These are phyloP conservation scores for Pangasius larnaudii DNA, from an alignment of 2,797 vertebrate genomes.

Conservation along the genomic window DNA sequence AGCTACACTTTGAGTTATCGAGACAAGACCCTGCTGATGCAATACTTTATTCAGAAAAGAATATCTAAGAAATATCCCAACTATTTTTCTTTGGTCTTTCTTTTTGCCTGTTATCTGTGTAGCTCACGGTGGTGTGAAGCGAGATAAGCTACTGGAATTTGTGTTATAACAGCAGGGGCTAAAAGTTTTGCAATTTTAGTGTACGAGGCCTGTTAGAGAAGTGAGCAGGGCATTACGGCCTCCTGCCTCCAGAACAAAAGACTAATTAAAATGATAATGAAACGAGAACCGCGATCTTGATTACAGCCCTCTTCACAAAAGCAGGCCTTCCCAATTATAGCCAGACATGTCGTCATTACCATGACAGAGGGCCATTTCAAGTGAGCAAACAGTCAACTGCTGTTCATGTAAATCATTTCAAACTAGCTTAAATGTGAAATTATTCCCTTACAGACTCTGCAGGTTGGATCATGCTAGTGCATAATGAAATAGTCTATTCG, in stretches of 20 bases:
- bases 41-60: background rate
- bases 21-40: background rate
- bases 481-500: conserved; percentile 1
- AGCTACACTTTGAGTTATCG: background rate
- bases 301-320: conserved; percentile 37
- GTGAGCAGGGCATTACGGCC: conserved; percentile 27
- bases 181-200: background rate
- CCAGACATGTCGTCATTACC: conserved; percentile 41
- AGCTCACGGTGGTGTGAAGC: background rate
- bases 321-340: conserved; percentile 36
- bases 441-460: background rate
- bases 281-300: conserved; percentile 30
- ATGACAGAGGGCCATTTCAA: conserved; percentile 53
- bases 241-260: conserved; percentile 48
- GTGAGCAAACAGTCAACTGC: background rate
- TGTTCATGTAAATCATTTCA: conserved; percentile 3
- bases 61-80: background rate
- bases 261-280: conserved; percentile 58
- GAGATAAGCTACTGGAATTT: conserved; percentile 13
- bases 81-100: background rate
- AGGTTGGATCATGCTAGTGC: background rate
- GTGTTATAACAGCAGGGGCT: background rate
- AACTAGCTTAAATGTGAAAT: conserved; percentile 1
- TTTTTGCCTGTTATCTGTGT: background rate
- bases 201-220: background rate